A percentile compares a stretch with the other conserved stretches of the same genome.
Conservation (phyloP, 2,888 invertebrate species). For the Drosophila meridiana region DNA sequence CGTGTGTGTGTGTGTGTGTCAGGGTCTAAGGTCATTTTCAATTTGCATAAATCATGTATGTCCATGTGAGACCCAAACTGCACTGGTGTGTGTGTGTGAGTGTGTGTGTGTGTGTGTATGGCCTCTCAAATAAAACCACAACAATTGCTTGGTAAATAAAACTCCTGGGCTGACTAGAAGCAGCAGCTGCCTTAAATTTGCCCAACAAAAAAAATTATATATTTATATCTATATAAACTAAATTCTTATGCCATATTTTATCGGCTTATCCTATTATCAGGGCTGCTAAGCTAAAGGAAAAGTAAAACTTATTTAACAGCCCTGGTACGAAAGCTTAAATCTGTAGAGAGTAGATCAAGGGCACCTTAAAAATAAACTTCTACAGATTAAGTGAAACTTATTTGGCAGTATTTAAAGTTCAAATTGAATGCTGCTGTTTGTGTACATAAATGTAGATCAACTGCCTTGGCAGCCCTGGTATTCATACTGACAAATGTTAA, state of each 20-base stretch:
- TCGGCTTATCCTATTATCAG: neutral
- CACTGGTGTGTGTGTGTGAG: slow-evolving; percentile 11
- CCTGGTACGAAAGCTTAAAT: neutral
- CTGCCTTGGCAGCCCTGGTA: neutral
- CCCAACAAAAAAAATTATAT: slow-evolving; percentile 17
- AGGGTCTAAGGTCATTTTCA: slow-evolving; percentile 78
- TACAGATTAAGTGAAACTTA: neutral
- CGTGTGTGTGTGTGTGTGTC: slow-evolving; percentile 36
- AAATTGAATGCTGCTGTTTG: neutral
- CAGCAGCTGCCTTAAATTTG: slow-evolving; percentile 46
- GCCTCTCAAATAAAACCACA: slow-evolving; percentile 57
- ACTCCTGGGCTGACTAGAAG: slow-evolving; percentile 23
- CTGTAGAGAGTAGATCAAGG: neutral
- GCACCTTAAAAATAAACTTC: neutral
- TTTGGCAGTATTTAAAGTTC: neutral
- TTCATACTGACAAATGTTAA: neutral
- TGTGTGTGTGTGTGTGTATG: slow-evolving; percentile 6
- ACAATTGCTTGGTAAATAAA: slow-evolving; percentile 64
- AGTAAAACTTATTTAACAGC: neutral
- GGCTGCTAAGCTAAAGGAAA: neutral
- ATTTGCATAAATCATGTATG: slow-evolving; percentile 80
- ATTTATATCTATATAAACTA: slow-evolving; percentile 12
- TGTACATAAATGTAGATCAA: too few relatives aligned
- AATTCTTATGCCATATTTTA: slow-evolving; percentile 26
- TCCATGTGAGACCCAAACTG: slow-evolving; percentile 47